Conservation (phyloP, 1,140 invertebrate genomes). For the Drosophila orena region DNA sequence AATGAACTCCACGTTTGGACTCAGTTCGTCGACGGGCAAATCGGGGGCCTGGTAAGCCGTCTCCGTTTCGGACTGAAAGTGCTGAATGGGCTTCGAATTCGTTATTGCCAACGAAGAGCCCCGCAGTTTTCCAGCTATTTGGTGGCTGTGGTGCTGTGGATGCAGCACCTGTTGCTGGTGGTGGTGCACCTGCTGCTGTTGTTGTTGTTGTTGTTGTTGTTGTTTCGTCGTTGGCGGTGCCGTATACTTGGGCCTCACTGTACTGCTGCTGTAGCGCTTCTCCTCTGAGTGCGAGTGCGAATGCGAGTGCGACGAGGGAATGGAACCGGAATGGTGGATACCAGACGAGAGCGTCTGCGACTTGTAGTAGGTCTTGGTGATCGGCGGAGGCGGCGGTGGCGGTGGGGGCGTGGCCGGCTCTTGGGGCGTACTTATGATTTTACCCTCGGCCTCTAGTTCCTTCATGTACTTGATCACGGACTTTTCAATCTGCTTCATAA, state of each 20-base stretch:
- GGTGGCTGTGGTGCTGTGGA: slow-evolving; percentile 21
- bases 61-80: slow-evolving; percentile 72
- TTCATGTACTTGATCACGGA: slow-evolving; percentile 84
- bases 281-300: slow-evolving; percentile 49
- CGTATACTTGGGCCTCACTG: slow-evolving; percentile 64
- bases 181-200: slow-evolving; percentile 17
- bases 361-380: slow-evolving; percentile 73
- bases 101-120: background rate
- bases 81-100: slow-evolving; percentile 49
- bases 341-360: slow-evolving; percentile 46
- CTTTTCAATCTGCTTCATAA: slow-evolving; percentile 84
- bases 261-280: slow-evolving; percentile 66
- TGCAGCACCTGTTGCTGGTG: slow-evolving; percentile 23
- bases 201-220: slow-evolving; percentile 18
- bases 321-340: background rate
- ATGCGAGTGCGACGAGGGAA: slow-evolving; percentile 11
- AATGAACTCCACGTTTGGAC: slow-evolving; percentile 80
- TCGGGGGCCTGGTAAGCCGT: slow-evolving; percentile 72
- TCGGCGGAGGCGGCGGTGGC: slow-evolving; percentile 46
- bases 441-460: slow-evolving; percentile 81
- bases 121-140: slow-evolving; percentile 6
- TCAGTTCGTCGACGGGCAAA: slow-evolving; percentile 50
- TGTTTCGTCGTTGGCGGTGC: slow-evolving; percentile 4
- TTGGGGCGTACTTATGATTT: slow-evolving; percentile 72
- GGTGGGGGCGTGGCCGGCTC: slow-evolving; percentile 30